phyloP scores from a whole-genome alignment of 2,888 invertebrate genomes.

The Mimas tiliae region DNA sequence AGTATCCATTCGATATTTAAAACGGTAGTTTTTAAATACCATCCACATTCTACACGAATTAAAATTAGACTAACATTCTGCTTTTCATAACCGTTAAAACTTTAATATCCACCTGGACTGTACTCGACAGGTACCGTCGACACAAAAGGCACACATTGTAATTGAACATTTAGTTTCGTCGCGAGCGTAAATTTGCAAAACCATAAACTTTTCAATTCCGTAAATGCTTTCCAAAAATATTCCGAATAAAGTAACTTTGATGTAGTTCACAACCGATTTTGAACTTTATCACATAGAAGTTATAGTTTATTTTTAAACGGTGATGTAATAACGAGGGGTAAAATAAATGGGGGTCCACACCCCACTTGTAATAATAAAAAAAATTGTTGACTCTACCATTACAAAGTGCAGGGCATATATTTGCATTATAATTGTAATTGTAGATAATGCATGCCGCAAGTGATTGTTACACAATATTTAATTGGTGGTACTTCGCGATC shows the following conservation, averaged over 20 bases:
- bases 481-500: conserved; percentile 32
- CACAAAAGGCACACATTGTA: conserved; percentile 9
- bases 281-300: neutral
- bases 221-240: conserved; percentile 63
- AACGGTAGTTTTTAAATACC: too few relatives aligned
- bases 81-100: neutral
- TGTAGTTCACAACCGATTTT: conserved; percentile 29
- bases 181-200: conserved; percentile 30
- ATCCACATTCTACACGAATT: too few relatives aligned
- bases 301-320: conserved; percentile 38
- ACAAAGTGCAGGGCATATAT: conserved; percentile 63
- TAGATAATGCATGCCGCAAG: conserved; percentile 41
- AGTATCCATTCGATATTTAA: too few relatives aligned
- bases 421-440: conserved; percentile 60
- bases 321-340: conserved; percentile 34
- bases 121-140: neutral
- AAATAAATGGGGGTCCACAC: conserved; percentile 42
- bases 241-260: conserved; percentile 47
- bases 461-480: conserved; percentile 38
- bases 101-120: neutral
- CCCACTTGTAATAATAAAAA: conserved; percentile 62
- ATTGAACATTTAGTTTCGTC: conserved; percentile 18
- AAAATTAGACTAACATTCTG: neutral
- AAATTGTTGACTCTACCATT: conserved; percentile 68
- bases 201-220: conserved; percentile 59